phyloP scores from a whole-genome alignment of 1,140 invertebrate genomes.

The Scaptomyza hsui region DNA sequence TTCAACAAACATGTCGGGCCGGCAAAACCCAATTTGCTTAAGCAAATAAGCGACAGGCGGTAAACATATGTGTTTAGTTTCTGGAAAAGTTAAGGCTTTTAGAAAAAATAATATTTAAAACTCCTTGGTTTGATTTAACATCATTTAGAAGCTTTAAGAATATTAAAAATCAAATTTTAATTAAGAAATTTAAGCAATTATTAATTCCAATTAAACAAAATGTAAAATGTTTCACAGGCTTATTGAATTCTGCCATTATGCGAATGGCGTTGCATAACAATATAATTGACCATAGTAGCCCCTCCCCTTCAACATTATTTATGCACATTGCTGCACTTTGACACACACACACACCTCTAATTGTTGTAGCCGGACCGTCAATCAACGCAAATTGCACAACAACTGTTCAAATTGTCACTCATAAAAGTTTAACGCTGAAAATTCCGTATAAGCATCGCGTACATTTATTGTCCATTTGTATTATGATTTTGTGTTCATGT shows the following conservation, averaged over 20 bases:
- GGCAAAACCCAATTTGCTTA: conserved; percentile 51
- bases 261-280: conserved; percentile 8
- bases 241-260: neutral
- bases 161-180: neutral
- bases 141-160: neutral
- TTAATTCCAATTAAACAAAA: neutral
- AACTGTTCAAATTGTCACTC: conserved; percentile 74
- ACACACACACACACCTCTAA: neutral
- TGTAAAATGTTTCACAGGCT: neutral
- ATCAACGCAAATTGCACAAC: conserved; percentile 33
- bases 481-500: conserved; percentile 37
- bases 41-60: conserved; percentile 44
- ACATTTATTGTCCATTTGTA: conserved; percentile 53
- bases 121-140: neutral
- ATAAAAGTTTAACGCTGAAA: conserved; percentile 71
- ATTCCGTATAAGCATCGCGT: conserved; percentile 75
- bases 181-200: neutral
- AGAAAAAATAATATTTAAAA: neutral
- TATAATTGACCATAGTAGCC: conserved; percentile 29
- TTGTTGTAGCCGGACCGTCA: conserved; percentile 20
- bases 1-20: conserved; percentile 42
- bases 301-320: conserved; percentile 42
- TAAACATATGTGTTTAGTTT: conserved; percentile 34
- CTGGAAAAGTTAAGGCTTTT: conserved; percentile 20
- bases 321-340: conserved; percentile 49